Percentiles rank a stretch among this genome's conserved stretches.
These are phyloP conservation scores for Ovis canadensis DNA, from an alignment of 2,113 vertebrate species.

Conservation along the genomic window DNA sequence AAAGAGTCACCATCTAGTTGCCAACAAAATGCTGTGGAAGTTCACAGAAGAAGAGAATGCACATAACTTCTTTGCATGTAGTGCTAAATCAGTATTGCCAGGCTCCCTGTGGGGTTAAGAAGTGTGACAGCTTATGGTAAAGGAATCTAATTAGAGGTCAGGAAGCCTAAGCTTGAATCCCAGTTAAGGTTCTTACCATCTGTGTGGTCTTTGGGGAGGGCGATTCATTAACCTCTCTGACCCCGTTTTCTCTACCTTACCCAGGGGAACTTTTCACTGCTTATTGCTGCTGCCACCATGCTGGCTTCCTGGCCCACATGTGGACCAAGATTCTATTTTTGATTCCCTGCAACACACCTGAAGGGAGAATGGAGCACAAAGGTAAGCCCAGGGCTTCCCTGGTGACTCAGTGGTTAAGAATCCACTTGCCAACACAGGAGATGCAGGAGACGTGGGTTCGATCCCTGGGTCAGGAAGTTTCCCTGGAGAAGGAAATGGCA, in stretches of 20 bases:
- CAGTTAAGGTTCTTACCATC: background rate
- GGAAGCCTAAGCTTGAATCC: background rate
- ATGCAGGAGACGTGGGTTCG: background rate
- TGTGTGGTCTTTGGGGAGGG: background rate
- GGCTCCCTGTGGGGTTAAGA: background rate
- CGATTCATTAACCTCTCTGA: conserved; percentile 43
- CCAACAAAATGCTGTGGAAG: background rate
- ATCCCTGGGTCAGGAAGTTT: background rate
- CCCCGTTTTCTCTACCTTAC: background rate
- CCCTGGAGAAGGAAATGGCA: background rate
- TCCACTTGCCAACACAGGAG: background rate
- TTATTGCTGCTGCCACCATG: background rate
- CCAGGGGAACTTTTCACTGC: background rate
- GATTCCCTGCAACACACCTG: too few relatives aligned
- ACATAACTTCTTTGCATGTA: background rate
- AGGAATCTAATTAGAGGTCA: conserved; percentile 14
- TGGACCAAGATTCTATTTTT: background rate
- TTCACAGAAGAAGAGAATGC: background rate
- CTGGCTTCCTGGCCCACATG: background rate
- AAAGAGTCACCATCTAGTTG: background rate
- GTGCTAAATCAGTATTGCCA: background rate
- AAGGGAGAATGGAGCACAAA: background rate
- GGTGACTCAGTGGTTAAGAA: background rate
- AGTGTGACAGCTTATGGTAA: background rate
- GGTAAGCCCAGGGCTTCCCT: background rate